Evolutionary conservation across 2,888 invertebrate species (phyloP).

Genomic region (Drosophila incognita): DNA sequence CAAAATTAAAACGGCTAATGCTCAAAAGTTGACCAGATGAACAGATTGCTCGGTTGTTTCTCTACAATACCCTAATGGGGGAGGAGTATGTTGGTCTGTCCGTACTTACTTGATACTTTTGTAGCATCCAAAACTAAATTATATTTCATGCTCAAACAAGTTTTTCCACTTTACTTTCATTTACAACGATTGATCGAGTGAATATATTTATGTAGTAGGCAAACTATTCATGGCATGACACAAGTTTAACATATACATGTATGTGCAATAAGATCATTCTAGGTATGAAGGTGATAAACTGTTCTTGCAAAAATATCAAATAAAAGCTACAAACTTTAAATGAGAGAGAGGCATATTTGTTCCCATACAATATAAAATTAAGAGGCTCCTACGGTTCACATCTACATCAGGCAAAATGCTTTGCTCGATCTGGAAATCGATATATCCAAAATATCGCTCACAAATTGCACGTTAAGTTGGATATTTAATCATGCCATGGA

Average conservation of each 20-base stretch:
- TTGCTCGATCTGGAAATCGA: no score
- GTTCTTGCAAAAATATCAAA: neutral
- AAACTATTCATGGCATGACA: neutral
- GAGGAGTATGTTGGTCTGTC: neutral
- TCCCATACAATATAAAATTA: neutral
- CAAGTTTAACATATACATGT: neutral
- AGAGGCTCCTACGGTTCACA: neutral
- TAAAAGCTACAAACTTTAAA: neutral
- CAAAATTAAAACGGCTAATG: conserved; percentile 16
- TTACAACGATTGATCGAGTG: neutral
- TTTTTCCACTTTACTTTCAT: neutral
- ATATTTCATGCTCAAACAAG: neutral
- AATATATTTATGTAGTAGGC: neutral
- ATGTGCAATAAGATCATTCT: neutral
- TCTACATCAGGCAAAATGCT: neutral
- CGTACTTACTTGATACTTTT: neutral
- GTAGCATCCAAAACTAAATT: neutral
- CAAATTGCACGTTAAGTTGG: neutral
- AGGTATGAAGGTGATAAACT: neutral
- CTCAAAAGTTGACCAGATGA: conserved; percentile 34
- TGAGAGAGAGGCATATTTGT: neutral
- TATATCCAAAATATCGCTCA: neutral
- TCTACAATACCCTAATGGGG: neutral
- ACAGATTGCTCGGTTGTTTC: conserved; percentile 26
- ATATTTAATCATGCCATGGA: neutral